Conservation (phyloP, 2,888 invertebrate species). For the Andrena camellia region DNA sequence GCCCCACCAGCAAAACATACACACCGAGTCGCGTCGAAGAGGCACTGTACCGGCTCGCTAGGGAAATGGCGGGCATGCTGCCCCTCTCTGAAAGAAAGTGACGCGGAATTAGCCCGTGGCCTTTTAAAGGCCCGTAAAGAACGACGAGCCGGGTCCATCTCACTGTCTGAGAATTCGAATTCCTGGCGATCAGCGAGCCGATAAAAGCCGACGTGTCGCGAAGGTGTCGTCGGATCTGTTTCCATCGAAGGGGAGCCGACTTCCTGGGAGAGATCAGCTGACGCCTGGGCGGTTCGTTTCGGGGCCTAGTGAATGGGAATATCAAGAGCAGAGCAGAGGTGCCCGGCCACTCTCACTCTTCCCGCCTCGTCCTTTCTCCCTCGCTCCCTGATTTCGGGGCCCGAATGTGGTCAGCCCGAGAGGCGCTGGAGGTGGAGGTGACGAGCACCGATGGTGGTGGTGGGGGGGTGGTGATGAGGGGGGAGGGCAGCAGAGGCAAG, state of each 20-base stretch:
- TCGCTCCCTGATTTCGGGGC: slow-evolving; percentile 15
- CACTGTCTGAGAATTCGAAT: slow-evolving; percentile 64
- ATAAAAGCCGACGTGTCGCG: slow-evolving; percentile 42
- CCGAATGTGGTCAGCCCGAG: slow-evolving; percentile 55
- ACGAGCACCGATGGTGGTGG: slow-evolving; percentile 39
- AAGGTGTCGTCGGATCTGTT: slow-evolving; percentile 61
- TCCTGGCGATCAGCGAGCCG: slow-evolving; percentile 44
- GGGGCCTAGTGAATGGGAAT: slow-evolving; percentile 67
- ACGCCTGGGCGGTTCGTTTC: slow-evolving; percentile 70
- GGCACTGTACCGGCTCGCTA: not conserved
- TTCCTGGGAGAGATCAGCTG: slow-evolving; percentile 73
- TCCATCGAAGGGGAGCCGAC: slow-evolving; percentile 65
- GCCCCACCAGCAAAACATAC: not conserved
- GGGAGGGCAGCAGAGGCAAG: slow-evolving; percentile 9
- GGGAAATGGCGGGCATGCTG: not conserved
- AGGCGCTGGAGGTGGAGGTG: slow-evolving; percentile 55
- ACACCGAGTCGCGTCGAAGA: not conserved
- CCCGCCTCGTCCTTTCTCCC: not conserved
- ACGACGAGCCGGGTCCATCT: slow-evolving; percentile 32
- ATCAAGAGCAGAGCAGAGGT: slow-evolving; percentile 60
- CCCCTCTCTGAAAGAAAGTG: not conserved
- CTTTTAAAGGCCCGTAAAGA: slow-evolving; percentile 21
- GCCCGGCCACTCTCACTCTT: slow-evolving; percentile 40
- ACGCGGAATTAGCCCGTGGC: not conserved
- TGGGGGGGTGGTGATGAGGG: not conserved